phyloP scores from a whole-genome alignment of 1,140 invertebrate genomes.

The Tetramorium simillimum region DNA sequence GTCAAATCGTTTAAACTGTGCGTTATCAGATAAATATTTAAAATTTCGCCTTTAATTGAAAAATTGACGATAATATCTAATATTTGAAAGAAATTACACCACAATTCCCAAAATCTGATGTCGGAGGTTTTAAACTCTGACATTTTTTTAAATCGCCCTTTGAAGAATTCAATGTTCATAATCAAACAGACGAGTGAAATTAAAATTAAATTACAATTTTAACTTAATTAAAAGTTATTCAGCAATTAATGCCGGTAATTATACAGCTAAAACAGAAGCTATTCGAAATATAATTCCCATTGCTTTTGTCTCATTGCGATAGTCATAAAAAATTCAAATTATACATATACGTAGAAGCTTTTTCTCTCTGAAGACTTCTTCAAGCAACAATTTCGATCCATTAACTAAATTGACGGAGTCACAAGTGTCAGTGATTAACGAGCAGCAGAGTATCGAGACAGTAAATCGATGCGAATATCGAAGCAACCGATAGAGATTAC shows the following conservation, averaged over 20 bases:
- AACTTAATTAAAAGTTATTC: background rate
- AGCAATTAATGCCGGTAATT: background rate
- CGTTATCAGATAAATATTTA: background rate
- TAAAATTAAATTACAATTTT: background rate
- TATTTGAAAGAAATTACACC: background rate
- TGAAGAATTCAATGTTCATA: background rate
- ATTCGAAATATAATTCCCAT: background rate
- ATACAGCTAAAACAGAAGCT: background rate
- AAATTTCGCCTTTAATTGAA: background rate
- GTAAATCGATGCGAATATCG: background rate
- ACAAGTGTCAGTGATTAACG: background rate
- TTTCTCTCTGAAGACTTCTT: background rate
- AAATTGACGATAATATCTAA: background rate
- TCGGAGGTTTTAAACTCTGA: background rate
- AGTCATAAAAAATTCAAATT: background rate
- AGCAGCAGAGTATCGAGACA: background rate
- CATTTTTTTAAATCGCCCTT: background rate
- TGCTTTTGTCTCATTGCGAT: background rate
- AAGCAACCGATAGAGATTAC: slow-evolving; percentile 3
- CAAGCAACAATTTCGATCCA: background rate
- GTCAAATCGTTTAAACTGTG: background rate
- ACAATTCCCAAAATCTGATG: background rate
- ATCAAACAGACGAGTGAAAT: background rate
- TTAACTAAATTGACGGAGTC: slow-evolving; percentile 31
- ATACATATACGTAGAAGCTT: background rate